Evolutionary conservation across 2,113 vertebrate genomes (phyloP).

Genomic region (Otis tarda): DNA sequence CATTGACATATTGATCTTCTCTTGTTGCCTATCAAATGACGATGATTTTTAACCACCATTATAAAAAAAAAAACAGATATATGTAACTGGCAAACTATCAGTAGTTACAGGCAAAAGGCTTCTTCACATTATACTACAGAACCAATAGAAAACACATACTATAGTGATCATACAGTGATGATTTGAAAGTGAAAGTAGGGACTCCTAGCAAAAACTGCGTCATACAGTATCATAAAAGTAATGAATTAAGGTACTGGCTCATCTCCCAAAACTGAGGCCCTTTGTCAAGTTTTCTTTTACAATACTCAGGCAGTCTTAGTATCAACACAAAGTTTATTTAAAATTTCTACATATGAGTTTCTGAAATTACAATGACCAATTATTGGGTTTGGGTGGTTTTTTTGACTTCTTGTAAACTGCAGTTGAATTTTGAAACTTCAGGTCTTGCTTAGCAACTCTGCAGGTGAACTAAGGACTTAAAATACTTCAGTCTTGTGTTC

Average conservation of each 20-base stretch:
- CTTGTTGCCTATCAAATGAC: background rate
- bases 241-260: background rate
- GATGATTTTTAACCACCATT: background rate
- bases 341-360: background rate
- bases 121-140: background rate
- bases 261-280: background rate
- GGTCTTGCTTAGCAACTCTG: background rate
- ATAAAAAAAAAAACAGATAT: background rate
- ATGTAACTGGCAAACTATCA: background rate
- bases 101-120: background rate
- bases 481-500: background rate
- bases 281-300: background rate
- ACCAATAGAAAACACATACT: background rate
- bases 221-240: background rate
- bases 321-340: background rate
- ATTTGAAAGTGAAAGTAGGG: background rate
- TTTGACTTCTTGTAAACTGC: background rate
- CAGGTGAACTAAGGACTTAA: background rate
- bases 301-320: background rate
- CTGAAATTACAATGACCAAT: background rate
- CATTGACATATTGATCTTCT: background rate
- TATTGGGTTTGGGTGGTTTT: background rate
- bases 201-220: background rate
- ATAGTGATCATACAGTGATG: background rate
- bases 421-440: background rate